Base-by-base conservation (phyloP, 2,113 vertebrate species). In the Aegithalos caudatus region DNA sequence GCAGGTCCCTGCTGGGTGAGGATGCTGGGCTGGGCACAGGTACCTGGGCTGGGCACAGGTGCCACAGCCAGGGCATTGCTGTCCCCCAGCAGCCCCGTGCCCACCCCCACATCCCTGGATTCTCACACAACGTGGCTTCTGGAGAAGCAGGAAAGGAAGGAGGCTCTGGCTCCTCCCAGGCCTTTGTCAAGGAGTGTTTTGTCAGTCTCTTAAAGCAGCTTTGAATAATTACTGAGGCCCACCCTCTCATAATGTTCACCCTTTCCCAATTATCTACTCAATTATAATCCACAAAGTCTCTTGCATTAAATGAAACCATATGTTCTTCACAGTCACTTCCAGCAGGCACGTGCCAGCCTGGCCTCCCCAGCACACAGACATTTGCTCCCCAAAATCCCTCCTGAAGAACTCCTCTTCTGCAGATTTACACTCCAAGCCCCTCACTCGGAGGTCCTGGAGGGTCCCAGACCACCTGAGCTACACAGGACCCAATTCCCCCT, bases 251-350 rank as follows among this genome's bases (percentile, higher is more conserved):
- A 94, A 90, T 93, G 93, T 71, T 60, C 94, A 90, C 94, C 89
- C 90, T 81, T 80, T 48, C 95, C 89, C 96, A 97, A 96, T 97
- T 97, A 97, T 85, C 96, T 95, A 23, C 92, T 96, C 92, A 96
- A 69, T 97, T 96, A 93, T 96, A 73, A 97, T 87, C 95, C 94
- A 93, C 80, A 65, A 96, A 97, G 93, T 94, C 91, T 90, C 94
- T 80, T 88, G 87, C 92, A 91, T 89, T 93, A 95, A 94, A 94
- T 90, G 84, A 70, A 97, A 57, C 94, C 94, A 58, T 92, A 94
- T 92, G 96, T 53, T 95, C 92, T 81, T 71, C 27, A 7, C 79
- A 64, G 81, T 54, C 92, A 40, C 64, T 94, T 56, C 53, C 29
- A 48, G 80, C 0, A 92, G 77, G 95, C 77, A 29, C 15, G 14